Base-by-base conservation (phyloP, 2,113 vertebrate species). In the Pyrgilauda ruficollis region DNA sequence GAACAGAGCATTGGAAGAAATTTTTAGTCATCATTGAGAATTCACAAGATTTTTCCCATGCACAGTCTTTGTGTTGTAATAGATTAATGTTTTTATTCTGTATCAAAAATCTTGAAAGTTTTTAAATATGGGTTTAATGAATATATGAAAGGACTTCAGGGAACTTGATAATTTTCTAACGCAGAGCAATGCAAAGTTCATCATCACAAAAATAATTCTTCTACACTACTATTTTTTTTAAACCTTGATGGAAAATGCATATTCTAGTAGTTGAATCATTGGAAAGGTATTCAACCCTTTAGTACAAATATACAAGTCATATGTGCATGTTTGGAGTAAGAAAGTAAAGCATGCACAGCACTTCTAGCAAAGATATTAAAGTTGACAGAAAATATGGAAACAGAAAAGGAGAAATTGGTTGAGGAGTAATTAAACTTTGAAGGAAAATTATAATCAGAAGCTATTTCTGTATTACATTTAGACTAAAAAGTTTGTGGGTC, bases 401-500 rank as follows among this genome's bases (percentile, higher is more conserved):
- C 8, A 21, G 67, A 58, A 41, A 67, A 68, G 3, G 12, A n/a
- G 23, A 78, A 63, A 59, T 19, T 39, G 4, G 2, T 26, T 50
- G 15, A 20, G 28, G 28, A 56, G 3, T 55, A 81, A 30, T 23
- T 69, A 15, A 56, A 81, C 1, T 41, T 58, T 50, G 41, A 59
- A 89, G 7, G 2, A 30, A 16, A 84, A 43, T 16, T 5, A 72
- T 21, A 43, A 59, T 43, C 18, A 79, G 30, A 72, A 67, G 24
- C 7, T 39, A 11, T 19, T 89, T 62, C 4, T 70, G 2, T 69
- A 9, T 66, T 62, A 33, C 3, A 8, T 31, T 58, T 90, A 9
- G 15, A 50, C 50, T 3, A 64, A 64, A 70, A 93, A 27, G 4
- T 28, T 0, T 0, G 1, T 62, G 6, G 2, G 5, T 43, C 23